These are phyloP conservation scores for Hycleus phaleratus DNA, from an alignment of 1,140 invertebrate species.

Conservation along the genomic window DNA sequence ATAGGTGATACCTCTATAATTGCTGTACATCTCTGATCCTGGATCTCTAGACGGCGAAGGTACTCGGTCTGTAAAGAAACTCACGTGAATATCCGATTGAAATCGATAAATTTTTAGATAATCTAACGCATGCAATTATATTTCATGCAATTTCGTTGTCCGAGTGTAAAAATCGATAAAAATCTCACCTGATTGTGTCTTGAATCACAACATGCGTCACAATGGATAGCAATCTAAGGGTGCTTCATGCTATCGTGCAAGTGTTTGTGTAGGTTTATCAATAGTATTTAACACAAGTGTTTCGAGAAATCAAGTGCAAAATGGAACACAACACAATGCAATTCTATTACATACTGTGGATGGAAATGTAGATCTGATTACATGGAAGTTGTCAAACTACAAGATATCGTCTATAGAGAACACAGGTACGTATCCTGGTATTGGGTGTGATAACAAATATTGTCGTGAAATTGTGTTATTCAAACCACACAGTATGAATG, in stretches of 20 bases:
- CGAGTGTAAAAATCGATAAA: conserved; percentile 6
- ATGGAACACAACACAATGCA: conserved; percentile 1
- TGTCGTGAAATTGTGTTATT: too few relatives aligned
- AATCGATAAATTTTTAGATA: too few relatives aligned
- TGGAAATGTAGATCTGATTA: neutral
- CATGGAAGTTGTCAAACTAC: conserved; percentile 11
- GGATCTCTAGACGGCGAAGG: conserved; percentile 23
- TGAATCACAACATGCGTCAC: conserved; percentile 5
- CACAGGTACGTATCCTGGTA: neutral
- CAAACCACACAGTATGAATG: neutral
- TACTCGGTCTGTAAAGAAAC: conserved; percentile 34
- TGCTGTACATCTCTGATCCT: conserved; percentile 20
- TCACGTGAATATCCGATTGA: neutral
- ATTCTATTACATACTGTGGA: neutral
- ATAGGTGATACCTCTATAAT: conserved; percentile 2
- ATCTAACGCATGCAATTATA: too few relatives aligned
- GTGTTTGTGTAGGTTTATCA: neutral
- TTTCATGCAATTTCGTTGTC: neutral
- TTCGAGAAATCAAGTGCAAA: conserved; percentile 6
- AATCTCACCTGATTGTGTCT: conserved; percentile 11
- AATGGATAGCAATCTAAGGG: conserved; percentile 5
- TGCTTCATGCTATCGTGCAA: conserved; percentile 16
- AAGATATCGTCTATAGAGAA: conserved; percentile 1
- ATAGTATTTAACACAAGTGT: too few relatives aligned
- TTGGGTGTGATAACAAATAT: too few relatives aligned